Percentiles rank a stretch among this genome's conserved stretches.
Conservation (phyloP, 1,140 invertebrate species). For the Scaptomyza pallida region DNA sequence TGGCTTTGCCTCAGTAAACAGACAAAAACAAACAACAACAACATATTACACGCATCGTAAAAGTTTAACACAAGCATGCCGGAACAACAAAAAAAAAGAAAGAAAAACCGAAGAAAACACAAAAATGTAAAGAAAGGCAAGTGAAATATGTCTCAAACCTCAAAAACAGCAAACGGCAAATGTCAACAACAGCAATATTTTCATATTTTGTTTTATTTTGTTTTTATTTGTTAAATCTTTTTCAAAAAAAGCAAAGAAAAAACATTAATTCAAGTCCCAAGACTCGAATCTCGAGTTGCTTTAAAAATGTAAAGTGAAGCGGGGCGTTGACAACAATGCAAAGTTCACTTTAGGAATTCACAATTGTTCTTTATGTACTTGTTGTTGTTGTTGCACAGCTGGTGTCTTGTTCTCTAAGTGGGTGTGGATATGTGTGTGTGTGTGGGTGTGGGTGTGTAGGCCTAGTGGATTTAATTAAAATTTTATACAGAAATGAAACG, state of each 20-base stretch:
- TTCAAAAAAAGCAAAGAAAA: conserved; percentile 11
- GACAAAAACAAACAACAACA: conserved; percentile 15
- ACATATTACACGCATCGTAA: conserved; percentile 37
- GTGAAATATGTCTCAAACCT: conserved; percentile 13
- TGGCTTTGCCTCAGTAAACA: background rate
- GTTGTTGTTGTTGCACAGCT: conserved; percentile 62
- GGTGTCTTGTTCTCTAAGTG: conserved; percentile 22
- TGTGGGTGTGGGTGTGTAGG: conserved; percentile 32
- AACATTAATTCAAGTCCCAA: conserved; percentile 76
- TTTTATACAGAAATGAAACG: conserved; percentile 57
- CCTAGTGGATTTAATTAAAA: conserved; percentile 79
- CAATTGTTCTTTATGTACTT: conserved; percentile 45
- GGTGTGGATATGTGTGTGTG: conserved; percentile 1
- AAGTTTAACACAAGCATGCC: conserved; percentile 24
- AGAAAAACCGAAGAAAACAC: too few relatives aligned
- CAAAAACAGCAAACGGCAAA: conserved; percentile 53
- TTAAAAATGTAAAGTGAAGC: conserved; percentile 71
- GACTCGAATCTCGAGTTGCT: conserved; percentile 55
- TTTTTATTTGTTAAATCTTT: conserved; percentile 62
- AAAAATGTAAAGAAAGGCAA: conserved; percentile 3
- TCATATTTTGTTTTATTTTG: too few relatives aligned
- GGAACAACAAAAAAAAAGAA: background rate
- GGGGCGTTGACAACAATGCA: conserved; percentile 40
- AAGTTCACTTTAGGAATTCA: conserved; percentile 40
- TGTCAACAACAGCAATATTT: conserved; percentile 70